Evolutionary conservation across 2,797 vertebrate genomes (phyloP).

Genomic region (Hylomyscus alleni): DNA sequence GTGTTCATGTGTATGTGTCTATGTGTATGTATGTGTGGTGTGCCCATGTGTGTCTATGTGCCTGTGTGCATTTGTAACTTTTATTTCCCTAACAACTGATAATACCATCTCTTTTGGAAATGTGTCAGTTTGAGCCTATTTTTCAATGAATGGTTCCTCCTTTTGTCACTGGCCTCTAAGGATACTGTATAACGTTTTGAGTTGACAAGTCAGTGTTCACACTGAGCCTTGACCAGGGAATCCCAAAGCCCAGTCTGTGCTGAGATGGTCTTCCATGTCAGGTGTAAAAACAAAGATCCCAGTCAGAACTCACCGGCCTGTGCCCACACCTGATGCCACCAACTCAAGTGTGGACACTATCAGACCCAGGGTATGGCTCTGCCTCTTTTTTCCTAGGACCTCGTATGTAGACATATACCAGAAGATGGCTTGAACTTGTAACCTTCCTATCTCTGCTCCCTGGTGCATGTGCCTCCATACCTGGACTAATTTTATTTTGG

Average conservation of each 20-base stretch:
- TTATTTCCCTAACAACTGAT: background rate
- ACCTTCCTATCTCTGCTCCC: background rate
- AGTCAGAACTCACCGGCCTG: background rate
- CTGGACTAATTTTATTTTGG: background rate
- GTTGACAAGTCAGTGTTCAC: background rate
- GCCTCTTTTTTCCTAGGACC: background rate
- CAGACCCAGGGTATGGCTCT: background rate
- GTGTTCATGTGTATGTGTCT: background rate
- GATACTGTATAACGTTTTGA: background rate
- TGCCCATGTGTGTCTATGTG: background rate
- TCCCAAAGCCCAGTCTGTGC: background rate
- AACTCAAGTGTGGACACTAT: background rate
- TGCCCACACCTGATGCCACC: background rate
- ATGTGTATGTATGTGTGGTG: background rate
- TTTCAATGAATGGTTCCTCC: background rate
- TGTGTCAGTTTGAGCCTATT: background rate
- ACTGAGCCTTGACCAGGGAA: background rate
- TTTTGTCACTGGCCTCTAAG: background rate
- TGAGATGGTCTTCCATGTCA: background rate
- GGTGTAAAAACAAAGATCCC: background rate
- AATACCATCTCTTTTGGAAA: background rate
- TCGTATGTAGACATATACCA: background rate
- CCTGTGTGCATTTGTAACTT: background rate
- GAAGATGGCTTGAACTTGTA: background rate
- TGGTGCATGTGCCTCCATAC: background rate